phyloP scores from a whole-genome alignment of 35 echinoderm and acorn worm species.

The Stichopus chloronotus region DNA sequence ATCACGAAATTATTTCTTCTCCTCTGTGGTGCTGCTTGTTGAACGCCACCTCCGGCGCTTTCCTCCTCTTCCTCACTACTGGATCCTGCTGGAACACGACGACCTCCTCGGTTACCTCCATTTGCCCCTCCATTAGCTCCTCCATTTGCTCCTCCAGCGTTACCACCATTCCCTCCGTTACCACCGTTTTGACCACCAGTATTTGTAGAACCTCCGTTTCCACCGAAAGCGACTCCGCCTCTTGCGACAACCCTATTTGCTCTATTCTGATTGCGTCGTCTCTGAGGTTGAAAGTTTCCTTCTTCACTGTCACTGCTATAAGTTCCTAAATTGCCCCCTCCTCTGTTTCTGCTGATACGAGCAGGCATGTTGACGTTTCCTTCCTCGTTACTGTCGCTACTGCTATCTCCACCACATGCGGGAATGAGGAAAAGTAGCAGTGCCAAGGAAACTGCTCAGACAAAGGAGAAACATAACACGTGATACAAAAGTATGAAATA shows the following conservation, averaged over 20 bases:
- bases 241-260: neutral
- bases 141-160: neutral
- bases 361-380: neutral
- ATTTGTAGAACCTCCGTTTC: neutral
- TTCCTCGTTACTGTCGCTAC: neutral
- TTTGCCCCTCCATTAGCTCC: neutral
- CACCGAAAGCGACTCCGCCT: slow-evolving; percentile 4
- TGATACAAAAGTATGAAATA: too few species aligned
- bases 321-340: neutral
- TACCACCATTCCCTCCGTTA: neutral
- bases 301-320: slow-evolving; percentile 28
- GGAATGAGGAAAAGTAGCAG: neutral
- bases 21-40: neutral
- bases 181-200: neutral
- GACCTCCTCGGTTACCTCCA: neutral
- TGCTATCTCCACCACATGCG: neutral
- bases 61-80: neutral
- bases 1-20: neutral
- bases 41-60: neutral
- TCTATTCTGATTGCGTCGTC: neutral
- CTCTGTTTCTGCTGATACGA: neutral
- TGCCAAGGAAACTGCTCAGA: neutral
- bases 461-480: neutral
- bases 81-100: neutral
- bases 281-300: neutral